Base-by-base conservation (phyloP, 2,113 vertebrate genomes). In the Myrmecophaga tridactyla region DNA sequence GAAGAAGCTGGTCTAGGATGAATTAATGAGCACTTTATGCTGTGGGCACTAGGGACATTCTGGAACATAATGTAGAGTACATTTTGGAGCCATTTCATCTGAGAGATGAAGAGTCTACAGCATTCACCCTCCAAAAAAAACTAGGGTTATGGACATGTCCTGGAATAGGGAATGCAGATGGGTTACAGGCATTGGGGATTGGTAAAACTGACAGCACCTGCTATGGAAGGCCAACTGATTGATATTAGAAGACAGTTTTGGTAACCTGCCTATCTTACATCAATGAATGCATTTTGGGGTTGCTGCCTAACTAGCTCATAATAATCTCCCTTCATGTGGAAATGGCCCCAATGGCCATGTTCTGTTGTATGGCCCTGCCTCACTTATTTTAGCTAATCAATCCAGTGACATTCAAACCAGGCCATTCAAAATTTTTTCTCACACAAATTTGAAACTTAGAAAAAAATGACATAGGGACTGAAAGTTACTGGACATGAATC, bases 131-230 rank as follows among this genome's bases (percentile, higher is more conserved):
- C 11, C 17, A 58, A 31, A 2, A 46, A 62, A 62, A 18, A 1
- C 20, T 51, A 41, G 34, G 73, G 4, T 29, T 3, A 36, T 6
- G 31, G 4, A 1, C 11, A 3, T 14, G 17, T 2, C 18, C 41
- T 36, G 18, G 65, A 56, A n/a, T 46, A 53, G 12, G 29, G 23
- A 83, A 27, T 10, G 3, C 46, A 27, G n/a, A 72, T 4, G 14
- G 36, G 63, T 31, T 53, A 15, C 9, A 12, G 3, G 29, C 0
- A 21, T 36, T 14, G 62, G 41, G 39, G 1, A 17, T 70, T 6
- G 7, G 18, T 4, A 2, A 43, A 31, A 53, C 51, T 14, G n/a
- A 5, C 41, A 27, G 65, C 46, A 31, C 72, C n/a, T 72, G n/a
- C 78, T 51, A 12, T 14, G 58, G 9, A 63, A 78, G 14, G 23